A percentile compares a stretch with the other conserved stretches of the same genome.
phyloP scores from a whole-genome alignment of 1,140 invertebrate species.

The Proales similis region DNA sequence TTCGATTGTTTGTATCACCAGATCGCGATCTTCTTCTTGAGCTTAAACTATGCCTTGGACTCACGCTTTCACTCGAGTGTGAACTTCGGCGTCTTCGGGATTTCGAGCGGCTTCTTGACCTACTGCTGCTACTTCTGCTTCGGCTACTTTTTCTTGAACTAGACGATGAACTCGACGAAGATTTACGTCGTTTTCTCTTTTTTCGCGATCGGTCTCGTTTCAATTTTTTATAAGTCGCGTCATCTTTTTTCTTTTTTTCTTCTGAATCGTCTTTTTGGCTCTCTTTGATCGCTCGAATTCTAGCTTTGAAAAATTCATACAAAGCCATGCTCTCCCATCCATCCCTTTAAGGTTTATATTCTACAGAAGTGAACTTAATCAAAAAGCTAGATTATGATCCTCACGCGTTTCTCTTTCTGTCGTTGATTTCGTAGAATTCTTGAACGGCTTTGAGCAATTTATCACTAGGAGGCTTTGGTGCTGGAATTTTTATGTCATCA shows the following conservation, averaged over 20 bases:
- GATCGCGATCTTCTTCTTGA: conserved; percentile 39
- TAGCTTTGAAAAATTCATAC: conserved; percentile 94
- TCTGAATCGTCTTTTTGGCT: conserved; percentile 56
- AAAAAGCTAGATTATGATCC: conserved; percentile 39
- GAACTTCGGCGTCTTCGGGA: conserved; percentile 48
- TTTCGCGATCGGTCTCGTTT: conserved; percentile 29
- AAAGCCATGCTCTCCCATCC: conserved; percentile 94
- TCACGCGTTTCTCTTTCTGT: conserved; percentile 85
- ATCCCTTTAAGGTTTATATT: conserved; percentile 62
- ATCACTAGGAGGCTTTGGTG: conserved; percentile 84
- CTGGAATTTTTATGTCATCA: conserved; percentile 76
- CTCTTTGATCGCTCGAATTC: conserved; percentile 49
- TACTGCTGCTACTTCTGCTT: conserved; percentile 30
- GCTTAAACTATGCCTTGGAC: conserved; percentile 21
- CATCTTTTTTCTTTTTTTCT: conserved; percentile 78
- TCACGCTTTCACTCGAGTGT: conserved; percentile 39
- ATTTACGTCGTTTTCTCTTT: conserved; percentile 9
- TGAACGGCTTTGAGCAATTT: conserved; percentile 81
- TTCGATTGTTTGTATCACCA: conserved; percentile 37
- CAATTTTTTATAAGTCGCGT: conserved; percentile 38
- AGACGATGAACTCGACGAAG: conserved; percentile 34
- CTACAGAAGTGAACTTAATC: conserved; percentile 9
- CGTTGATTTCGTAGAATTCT: conserved; percentile 82
- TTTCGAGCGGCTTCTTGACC: conserved; percentile 49
- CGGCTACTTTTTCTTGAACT: conserved; percentile 14